phyloP scores from a whole-genome alignment of 2,797 vertebrate species.

The Telmatherina bonti region DNA sequence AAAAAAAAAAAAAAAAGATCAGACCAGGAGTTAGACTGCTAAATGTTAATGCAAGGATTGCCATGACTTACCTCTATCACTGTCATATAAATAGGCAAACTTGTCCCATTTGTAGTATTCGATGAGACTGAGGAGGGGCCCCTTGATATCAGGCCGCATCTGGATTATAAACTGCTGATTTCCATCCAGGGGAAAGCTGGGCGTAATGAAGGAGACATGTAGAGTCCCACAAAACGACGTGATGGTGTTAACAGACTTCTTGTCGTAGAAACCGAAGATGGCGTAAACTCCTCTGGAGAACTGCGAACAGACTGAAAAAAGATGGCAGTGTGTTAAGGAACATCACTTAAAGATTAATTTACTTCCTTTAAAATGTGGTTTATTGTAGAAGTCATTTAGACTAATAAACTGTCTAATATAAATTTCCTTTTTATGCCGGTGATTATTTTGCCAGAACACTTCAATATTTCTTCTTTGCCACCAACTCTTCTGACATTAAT shows the following conservation, averaged over 20 bases:
- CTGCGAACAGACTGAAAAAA: slow-evolving; percentile 95
- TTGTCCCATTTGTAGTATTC: slow-evolving; percentile 99
- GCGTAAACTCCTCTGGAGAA: slow-evolving; percentile 99
- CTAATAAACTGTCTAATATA: not conserved
- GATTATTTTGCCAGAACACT: slow-evolving; percentile 10
- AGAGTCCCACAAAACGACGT: slow-evolving; percentile 98
- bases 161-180: slow-evolving; percentile 98
- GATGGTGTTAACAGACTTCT: slow-evolving; percentile 99
- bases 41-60: not conserved
- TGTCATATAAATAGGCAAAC: slow-evolving; percentile 98
- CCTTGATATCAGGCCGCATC: slow-evolving; percentile 99
- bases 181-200: slow-evolving; percentile 97
- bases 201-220: slow-evolving; percentile 98
- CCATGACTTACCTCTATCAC: slow-evolving; percentile 91
- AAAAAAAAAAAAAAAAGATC: not conserved
- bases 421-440: no score
- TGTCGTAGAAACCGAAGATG: slow-evolving; percentile 99
- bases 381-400: not conserved
- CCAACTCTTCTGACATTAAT: slow-evolving; percentile 14
- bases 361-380: not conserved
- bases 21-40: not conserved
- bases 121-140: slow-evolving; percentile 96
- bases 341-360: not conserved
- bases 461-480: slow-evolving; percentile 3
- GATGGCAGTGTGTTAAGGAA: slow-evolving; percentile 8